Evolutionary conservation across 2,113 vertebrate species (phyloP), one percentile per base, ranked within the genome.

Genomic region (Athene cunicularia): DNA sequence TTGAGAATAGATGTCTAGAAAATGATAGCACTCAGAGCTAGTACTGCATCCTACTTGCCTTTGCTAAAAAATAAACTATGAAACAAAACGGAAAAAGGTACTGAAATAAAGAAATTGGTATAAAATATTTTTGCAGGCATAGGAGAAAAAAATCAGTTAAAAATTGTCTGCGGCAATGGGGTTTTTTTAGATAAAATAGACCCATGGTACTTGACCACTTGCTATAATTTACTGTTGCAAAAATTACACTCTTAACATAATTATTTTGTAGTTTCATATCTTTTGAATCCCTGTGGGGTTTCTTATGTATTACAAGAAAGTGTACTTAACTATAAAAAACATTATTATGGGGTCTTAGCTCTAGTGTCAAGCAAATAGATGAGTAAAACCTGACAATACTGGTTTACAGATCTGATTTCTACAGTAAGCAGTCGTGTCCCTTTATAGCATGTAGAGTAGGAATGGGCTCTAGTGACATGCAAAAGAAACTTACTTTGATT

Each of bases 401-500:
- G 8, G 88, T 90, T 71, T n/a, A 90, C 19, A 73, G 50, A 80
- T 71, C n/a, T 86, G 63, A 6, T 39, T 96, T 71, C 63, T 67
- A 67, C 19, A 47, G 26, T 43, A 71, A 66, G 82, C 80, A 86
- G 47, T 39, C 52, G 53, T 62, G 59, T 90, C 82, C 55, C 92
- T 93, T 95, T 88, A 95, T 52, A 84, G 64, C 45, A 81, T 2
- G 28, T 9, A 59, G 41, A 92, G 37, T 27, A 86, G 24, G 64
- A 97, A 88, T 20, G 43, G 86, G 80, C 76, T 92, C 92, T 67
- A 80, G 73, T 63, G 91, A 81, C 68, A 93, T 56, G 83, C 71
- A 88, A 86, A 94, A 81, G 68, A 75, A 92, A 84, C 33, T 77
- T 85, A 60, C 45, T 95, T 96, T 88, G 88, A 73, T 88, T 95